Conservation (phyloP, 2,113 vertebrate species). For the Lagopus leucura region DNA sequence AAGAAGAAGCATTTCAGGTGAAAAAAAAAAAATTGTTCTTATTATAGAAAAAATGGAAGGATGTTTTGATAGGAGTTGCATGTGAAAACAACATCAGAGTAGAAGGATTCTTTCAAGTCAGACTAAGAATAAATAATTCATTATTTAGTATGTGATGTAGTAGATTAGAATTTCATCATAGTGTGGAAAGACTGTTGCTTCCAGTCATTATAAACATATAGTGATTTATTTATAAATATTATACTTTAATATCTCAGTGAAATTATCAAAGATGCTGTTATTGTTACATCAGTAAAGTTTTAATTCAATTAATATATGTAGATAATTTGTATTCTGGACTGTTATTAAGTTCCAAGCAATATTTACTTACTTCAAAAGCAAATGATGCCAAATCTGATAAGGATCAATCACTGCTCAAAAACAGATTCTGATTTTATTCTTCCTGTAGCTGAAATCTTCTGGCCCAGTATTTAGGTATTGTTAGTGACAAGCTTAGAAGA, state of each 20-base stretch:
- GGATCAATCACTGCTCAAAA: not conserved
- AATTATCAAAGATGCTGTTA: not conserved
- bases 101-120: not conserved
- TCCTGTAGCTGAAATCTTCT: not conserved
- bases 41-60: not conserved
- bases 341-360: not conserved
- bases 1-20: not conserved
- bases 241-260: not conserved
- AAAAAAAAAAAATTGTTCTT: slow-evolving; percentile 1
- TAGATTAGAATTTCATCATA: slow-evolving; percentile 25
- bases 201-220: not conserved
- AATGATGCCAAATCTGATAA: not conserved
- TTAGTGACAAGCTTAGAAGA: not conserved
- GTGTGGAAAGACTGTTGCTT: not conserved
- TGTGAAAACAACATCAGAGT: not conserved
- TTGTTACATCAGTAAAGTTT: not conserved
- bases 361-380: not conserved
- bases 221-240: slow-evolving; percentile 30
- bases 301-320: not conserved
- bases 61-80: not conserved
- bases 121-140: slow-evolving; percentile 16
- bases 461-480: not conserved
- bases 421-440: not conserved
- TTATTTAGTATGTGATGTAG: not conserved
- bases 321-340: not conserved